These are phyloP conservation scores for Physeter macrocephalus DNA, from an alignment of 2,113 vertebrate species.

Conservation along the genomic window DNA sequence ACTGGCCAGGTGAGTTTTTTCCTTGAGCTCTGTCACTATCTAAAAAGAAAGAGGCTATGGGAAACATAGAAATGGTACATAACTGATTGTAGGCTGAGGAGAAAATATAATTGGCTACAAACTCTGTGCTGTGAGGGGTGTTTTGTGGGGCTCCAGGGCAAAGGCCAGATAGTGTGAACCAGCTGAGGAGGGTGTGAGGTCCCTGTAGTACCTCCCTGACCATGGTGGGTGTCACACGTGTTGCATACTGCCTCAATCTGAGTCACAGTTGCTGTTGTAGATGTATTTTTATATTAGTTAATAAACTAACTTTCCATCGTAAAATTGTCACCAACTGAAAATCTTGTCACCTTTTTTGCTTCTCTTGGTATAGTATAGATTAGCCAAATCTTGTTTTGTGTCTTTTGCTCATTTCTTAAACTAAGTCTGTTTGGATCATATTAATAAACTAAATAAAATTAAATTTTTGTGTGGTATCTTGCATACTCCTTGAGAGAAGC, in stretches of 20 bases:
- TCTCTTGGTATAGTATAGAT: constrained; percentile 35
- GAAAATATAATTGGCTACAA: neutral
- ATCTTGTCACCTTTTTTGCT: neutral
- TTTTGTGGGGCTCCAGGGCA: neutral
- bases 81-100: neutral
- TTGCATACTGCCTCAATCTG: neutral
- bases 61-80: neutral
- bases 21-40: neutral
- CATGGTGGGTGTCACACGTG: fast-evolving
- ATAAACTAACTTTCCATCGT: constrained; percentile 71
- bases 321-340: constrained; percentile 46
- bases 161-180: neutral
- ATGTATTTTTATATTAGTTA: constrained; percentile 79
- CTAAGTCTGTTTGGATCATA: constrained; percentile 66
- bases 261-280: constrained; percentile 71
- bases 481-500: neutral
- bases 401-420: constrained; percentile 57
- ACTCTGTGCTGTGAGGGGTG: neutral
- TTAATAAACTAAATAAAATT: constrained; percentile 77
- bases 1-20: neutral
- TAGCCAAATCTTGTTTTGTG: constrained; percentile 56
- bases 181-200: neutral
- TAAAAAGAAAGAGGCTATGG: neutral
- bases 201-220: fast-evolving
- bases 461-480: constrained; percentile 47